These are phyloP conservation scores for Piaya cayana DNA, from an alignment of 2,113 vertebrate genomes.

Conservation along the genomic window DNA sequence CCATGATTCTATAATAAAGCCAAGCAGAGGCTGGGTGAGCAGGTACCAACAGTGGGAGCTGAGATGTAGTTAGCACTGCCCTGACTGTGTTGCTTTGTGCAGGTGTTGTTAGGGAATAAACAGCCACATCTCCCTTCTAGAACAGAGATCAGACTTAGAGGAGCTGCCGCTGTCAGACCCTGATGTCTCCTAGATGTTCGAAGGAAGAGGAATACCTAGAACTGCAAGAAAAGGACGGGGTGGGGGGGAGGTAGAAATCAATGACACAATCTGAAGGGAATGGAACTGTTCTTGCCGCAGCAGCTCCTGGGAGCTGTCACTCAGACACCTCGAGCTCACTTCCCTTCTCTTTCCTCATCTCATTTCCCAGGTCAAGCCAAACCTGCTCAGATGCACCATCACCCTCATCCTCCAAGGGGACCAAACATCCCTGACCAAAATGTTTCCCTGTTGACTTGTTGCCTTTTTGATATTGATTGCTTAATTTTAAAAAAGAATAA, in stretches of 20 bases:
- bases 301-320: not conserved
- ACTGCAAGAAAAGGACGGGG: not conserved
- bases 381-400: not conserved
- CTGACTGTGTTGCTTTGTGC: not conserved
- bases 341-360: not conserved
- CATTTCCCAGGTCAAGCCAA: not conserved
- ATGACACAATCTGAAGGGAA: not conserved
- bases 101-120: not conserved
- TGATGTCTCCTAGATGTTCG: not conserved
- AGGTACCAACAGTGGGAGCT: not conserved
- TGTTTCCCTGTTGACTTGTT: not conserved
- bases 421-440: not conserved
- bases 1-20: not conserved
- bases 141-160: not conserved
- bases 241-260: too few relatives aligned
- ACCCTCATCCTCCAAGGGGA: not conserved
- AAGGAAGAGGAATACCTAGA: not conserved
- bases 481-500: slow-evolving; percentile 41
- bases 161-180: not conserved
- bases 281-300: not conserved
- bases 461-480: not conserved
- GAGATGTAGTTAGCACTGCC: not conserved
- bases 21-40: not conserved
- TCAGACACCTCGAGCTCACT: not conserved
- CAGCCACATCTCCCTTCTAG: accelerated